A percentile compares a stretch with the other conserved stretches of the same genome.
These are phyloP conservation scores for Pygocentrus nattereri DNA, from an alignment of 2,797 vertebrate genomes.

Conservation along the genomic window DNA sequence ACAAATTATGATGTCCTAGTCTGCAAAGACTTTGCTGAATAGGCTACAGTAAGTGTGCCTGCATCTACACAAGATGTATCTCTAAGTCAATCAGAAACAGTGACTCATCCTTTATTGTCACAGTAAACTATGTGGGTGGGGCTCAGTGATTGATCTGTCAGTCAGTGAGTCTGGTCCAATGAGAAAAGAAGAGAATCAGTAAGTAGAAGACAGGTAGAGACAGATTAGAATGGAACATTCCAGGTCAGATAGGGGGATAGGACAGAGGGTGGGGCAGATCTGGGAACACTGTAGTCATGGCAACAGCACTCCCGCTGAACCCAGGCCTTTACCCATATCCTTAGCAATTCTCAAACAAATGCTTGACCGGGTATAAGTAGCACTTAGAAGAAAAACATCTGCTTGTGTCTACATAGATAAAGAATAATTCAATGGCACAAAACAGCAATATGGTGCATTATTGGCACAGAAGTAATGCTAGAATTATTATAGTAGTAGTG, in stretches of 20 bases:
- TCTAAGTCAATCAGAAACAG: slow-evolving; percentile 39
- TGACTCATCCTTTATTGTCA: slow-evolving; percentile 37
- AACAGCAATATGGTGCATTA: slow-evolving; percentile 34
- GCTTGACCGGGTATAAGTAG: slow-evolving; percentile 22
- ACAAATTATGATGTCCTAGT: background rate
- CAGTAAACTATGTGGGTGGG: background rate
- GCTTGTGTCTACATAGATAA: slow-evolving; percentile 22
- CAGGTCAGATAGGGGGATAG: slow-evolving; percentile 8
- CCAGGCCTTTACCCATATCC: slow-evolving; percentile 53
- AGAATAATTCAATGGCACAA: slow-evolving; percentile 25
- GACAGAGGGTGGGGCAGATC: slow-evolving; percentile 29
- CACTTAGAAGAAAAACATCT: slow-evolving; percentile 3
- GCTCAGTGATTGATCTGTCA: slow-evolving; percentile 27
- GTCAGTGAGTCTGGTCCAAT: slow-evolving; percentile 57
- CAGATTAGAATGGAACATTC: slow-evolving; percentile 21
- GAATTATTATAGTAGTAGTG: slow-evolving; percentile 36
- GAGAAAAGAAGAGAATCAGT: slow-evolving; percentile 21
- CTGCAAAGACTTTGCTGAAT: background rate
- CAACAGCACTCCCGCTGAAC: slow-evolving; percentile 42
- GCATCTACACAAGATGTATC: background rate
- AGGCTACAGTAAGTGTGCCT: background rate
- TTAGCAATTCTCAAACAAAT: slow-evolving; percentile 6
- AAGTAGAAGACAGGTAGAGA: slow-evolving; percentile 34
- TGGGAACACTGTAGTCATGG: slow-evolving; percentile 49
- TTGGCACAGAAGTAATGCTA: slow-evolving; percentile 30